phyloP scores from a whole-genome alignment of 2,888 invertebrate genomes.

The Dynastes maya region DNA sequence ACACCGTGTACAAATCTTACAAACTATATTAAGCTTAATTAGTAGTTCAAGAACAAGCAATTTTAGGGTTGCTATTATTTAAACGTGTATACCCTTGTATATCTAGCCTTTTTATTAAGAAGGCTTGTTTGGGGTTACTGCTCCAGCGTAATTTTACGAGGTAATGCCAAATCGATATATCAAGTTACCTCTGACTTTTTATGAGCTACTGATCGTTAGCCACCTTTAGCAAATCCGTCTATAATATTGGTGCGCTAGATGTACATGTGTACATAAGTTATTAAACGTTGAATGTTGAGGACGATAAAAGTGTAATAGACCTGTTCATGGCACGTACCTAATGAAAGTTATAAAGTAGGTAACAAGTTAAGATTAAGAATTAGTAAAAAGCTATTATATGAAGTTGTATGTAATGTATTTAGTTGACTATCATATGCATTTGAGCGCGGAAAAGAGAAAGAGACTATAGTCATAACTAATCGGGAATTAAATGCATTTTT shows the following conservation, averaged over 20 bases:
- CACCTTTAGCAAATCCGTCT: slow-evolving; percentile 53
- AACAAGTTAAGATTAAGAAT: not conserved
- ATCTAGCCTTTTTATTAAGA: slow-evolving; percentile 11
- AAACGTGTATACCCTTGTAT: too few species aligned
- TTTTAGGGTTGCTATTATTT: too few species aligned
- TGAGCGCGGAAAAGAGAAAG: too few species aligned
- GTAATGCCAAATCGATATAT: slow-evolving; percentile 64
- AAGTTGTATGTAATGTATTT: not conserved
- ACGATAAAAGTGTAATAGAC: slow-evolving; percentile 15
- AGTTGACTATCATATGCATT: too few species aligned
- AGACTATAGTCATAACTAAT: too few species aligned
- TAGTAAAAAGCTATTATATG: not conserved
- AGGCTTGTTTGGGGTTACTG: slow-evolving; percentile 56
- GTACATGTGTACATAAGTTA: slow-evolving; percentile 19
- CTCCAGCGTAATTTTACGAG: slow-evolving; percentile 60
- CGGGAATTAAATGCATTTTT: too few species aligned
- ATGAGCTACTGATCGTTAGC: slow-evolving; percentile 59
- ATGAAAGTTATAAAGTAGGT: not conserved
- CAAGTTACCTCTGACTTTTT: slow-evolving; percentile 63
- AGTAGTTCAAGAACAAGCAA: too few species aligned
- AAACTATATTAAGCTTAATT: too few species aligned
- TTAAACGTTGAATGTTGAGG: slow-evolving; percentile 2
- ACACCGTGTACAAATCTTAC: too few species aligned
- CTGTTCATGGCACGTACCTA: not conserved
- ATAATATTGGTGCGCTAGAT: slow-evolving; percentile 13